Evolutionary conservation across 2,797 vertebrate species (phyloP), one percentile per base, ranked within the genome.

Genomic region (Pipistrellus kuhlii): DNA sequence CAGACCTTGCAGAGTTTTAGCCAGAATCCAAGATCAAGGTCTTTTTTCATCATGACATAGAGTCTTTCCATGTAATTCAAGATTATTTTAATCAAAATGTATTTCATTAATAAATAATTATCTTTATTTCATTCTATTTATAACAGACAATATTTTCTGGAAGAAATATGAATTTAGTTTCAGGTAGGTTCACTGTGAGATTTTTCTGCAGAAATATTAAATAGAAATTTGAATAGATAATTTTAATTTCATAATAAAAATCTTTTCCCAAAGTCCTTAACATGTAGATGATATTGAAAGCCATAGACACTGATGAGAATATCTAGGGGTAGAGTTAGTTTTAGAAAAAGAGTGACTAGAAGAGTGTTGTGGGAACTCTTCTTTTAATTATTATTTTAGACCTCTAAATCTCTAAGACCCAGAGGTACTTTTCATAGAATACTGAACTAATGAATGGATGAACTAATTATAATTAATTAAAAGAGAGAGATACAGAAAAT

Each of bases 71-170:
- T 66, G 9, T 66, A 84, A 80, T 51, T 91, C 18, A 80, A 78
- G 5, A 4, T 72, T 18, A 59, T 82, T 95, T 94, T 78, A 78
- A 78, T 41, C 1, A 89, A 77, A 77, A 38, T n/a, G 0, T 10
- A 77, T 27, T 68, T 87, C 66, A 46, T 64, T 44, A 88, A 78
- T 48, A 14, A 95, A 72, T 57, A 69, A 53, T 88, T 73, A 35
- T 66, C 30, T 78, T 3, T 27, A 88, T 83, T 90, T 59, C 5
- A 46, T 77, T 92, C 48, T 83, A 1, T 82, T 20, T 78, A 2
- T 66, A 77, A 73, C 6, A 77, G 14, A 41, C 38, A 89, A 2
- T 57, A 85, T n/a, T n/a, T 86, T 53, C 27, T 64, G 8, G 13
- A 93, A 90, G 10, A 89, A 83, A 86, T 35, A 75, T 25, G 2